These are phyloP conservation scores for Nasonia oneida DNA, from an alignment of 2,888 invertebrate species.

Conservation along the genomic window DNA sequence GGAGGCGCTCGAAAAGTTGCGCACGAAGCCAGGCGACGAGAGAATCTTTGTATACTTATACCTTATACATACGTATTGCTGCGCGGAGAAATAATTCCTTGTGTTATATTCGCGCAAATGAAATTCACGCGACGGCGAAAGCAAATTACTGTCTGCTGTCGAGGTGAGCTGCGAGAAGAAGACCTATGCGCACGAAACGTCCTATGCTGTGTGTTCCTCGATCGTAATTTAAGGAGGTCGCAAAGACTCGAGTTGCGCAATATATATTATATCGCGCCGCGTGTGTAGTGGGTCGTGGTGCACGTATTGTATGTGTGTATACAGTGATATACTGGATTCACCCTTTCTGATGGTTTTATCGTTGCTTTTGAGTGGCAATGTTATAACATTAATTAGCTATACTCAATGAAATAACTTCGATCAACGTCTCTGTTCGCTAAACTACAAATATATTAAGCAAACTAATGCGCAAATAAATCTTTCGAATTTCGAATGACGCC, in stretches of 20 bases:
- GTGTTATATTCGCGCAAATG: neutral
- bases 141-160: constrained; percentile 26
- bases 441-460: too few relatives aligned
- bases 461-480: too few relatives aligned
- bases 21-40: neutral
- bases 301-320: neutral
- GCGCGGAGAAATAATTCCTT: neutral
- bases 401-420: too few relatives aligned
- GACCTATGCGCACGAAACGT: neutral
- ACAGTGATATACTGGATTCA: neutral
- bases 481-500: too few relatives aligned
- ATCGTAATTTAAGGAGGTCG: constrained; percentile 39
- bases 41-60: constrained; percentile 9
- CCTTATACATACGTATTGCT: neutral
- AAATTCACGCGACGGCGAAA: neutral
- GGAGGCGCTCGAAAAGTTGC: neutral
- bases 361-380: neutral
- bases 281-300: neutral
- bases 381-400: too few relatives aligned
- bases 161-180: neutral
- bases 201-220: constrained; percentile 14
- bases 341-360: neutral
- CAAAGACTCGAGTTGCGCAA: constrained; percentile 14
- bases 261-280: neutral
- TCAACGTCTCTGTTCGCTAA: too few relatives aligned